Percentiles rank a stretch among this genome's conserved stretches.
phyloP scores from a whole-genome alignment of 2,888 invertebrate genomes.

The Papilio protenor region DNA sequence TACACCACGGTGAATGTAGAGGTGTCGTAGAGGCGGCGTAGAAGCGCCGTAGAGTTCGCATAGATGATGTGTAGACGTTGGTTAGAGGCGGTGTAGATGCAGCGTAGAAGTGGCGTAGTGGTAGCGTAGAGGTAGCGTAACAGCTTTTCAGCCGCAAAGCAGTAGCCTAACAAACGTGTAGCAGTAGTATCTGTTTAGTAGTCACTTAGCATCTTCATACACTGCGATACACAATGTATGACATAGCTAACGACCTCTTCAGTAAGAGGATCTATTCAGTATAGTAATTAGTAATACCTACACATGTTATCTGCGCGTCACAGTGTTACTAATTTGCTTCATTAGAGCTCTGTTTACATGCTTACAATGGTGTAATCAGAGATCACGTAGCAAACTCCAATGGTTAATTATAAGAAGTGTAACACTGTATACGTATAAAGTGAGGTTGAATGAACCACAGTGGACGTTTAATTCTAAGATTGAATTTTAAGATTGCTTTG shows the following conservation, averaged over 20 bases:
- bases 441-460: neutral
- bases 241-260: neutral
- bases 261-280: slow-evolving; percentile 6
- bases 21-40: neutral
- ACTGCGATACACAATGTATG: neutral
- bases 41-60: neutral
- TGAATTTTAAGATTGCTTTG: neutral
- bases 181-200: neutral
- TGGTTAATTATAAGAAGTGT: neutral
- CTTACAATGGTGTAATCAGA: slow-evolving; percentile 12
- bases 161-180: neutral
- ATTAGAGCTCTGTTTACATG: neutral
- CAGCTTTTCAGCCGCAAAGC: no score
- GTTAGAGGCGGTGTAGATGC: neutral
- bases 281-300: neutral
- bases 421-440: neutral
- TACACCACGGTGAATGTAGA: neutral
- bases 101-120: neutral
- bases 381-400: slow-evolving; percentile 1
- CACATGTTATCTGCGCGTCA: neutral
- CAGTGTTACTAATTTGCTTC: neutral
- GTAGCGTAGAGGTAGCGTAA: neutral
- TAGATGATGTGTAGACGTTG: neutral
- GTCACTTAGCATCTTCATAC: neutral
- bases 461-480: neutral